phyloP scores from a whole-genome alignment of 2,797 vertebrate genomes.

The Podargus strigoides region DNA sequence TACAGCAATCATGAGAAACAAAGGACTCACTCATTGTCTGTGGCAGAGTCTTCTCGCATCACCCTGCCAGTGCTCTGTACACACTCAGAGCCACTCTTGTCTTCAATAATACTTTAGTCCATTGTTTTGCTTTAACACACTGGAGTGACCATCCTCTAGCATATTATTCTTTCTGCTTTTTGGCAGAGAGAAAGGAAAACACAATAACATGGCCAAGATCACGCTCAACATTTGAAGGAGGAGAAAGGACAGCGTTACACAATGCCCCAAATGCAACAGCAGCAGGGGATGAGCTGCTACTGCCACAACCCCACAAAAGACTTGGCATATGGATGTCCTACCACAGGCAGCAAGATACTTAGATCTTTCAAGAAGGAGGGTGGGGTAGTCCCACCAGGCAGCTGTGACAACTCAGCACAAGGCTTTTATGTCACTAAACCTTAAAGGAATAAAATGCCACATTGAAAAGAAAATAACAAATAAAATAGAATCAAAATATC shows the following conservation, averaged over 20 bases:
- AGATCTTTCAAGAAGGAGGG: background rate
- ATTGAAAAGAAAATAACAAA: background rate
- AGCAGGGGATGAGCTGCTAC: background rate
- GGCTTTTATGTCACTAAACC: background rate
- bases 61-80: background rate
- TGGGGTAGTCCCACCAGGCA: background rate
- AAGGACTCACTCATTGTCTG: background rate
- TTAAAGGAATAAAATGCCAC: background rate
- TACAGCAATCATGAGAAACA: background rate
- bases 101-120: slow-evolving; percentile 7
- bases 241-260: background rate
- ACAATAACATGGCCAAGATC: background rate
- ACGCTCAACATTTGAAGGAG: background rate
- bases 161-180: background rate
- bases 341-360: background rate
- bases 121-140: slow-evolving; percentile 47
- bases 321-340: accelerated
- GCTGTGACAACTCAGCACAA: background rate
- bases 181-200: slow-evolving; percentile 11
- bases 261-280: background rate
- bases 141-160: background rate
- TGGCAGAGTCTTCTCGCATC: background rate
- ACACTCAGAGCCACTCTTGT: background rate
- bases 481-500: background rate
- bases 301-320: background rate